These are phyloP conservation scores for Hypomecis punctinalis DNA, from an alignment of 2,888 invertebrate genomes.

Conservation along the genomic window DNA sequence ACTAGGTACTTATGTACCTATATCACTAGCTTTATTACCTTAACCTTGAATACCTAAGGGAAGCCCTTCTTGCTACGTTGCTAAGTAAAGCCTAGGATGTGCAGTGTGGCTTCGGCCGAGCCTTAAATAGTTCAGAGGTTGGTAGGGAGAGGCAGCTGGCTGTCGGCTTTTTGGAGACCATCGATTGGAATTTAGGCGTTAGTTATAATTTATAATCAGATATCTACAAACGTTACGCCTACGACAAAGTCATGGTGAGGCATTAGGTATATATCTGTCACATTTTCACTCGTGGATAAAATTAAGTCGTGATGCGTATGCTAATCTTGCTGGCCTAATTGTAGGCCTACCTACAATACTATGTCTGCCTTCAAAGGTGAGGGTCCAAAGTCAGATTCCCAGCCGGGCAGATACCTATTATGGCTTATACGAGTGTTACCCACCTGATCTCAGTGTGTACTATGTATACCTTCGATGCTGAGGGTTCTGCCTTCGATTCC, in stretches of 20 bases:
- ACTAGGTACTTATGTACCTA: background rate
- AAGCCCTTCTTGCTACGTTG: constrained; percentile 24
- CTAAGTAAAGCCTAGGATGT: constrained; percentile 42
- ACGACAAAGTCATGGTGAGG: background rate
- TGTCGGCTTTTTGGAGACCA: constrained; percentile 30
- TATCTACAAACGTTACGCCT: background rate
- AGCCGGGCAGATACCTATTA: no score
- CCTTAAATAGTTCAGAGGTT: constrained; percentile 67
- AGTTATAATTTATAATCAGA: background rate
- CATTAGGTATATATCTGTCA: no score
- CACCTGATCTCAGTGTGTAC: no score
- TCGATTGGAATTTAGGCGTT: background rate
- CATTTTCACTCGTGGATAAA: no score
- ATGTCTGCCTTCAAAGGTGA: no score
- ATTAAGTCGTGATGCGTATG: no score
- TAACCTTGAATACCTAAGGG: background rate
- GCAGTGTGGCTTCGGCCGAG: constrained; percentile 67
- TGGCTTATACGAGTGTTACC: no score
- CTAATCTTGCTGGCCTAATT: no score
- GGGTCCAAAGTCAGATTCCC: no score
- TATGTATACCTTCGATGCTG: no score
- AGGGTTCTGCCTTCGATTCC: no score
- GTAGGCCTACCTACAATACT: no score
- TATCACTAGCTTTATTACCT: constrained; percentile 2
- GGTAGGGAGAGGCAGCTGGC: constrained; percentile 23